Base-by-base conservation (phyloP, 2,113 vertebrate species). In the Castor canadensis region DNA sequence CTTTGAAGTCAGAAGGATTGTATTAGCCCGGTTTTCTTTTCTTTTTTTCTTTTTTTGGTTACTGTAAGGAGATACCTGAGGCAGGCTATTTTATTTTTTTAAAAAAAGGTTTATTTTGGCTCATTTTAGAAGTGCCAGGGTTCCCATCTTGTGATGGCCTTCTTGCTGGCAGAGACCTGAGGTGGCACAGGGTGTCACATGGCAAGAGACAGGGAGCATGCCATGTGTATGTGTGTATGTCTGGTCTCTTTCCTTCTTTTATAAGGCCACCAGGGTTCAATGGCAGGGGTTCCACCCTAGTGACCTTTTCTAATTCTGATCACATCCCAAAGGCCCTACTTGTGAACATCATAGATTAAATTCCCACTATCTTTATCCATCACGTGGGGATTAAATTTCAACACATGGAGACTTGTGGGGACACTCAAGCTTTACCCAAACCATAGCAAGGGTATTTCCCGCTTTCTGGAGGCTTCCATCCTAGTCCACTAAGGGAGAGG, bases 1-100 rank as follows among this genome's bases (percentile, higher is more conserved):
- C 86, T 94, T 94, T 89, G 62, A 92, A 93, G 43, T 95, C 22
- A 91, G 71, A 75, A 77, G 58, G 64, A 75, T 75, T 16, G 82
- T 76, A 5, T 45, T 20, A 58, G 28, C 58, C 30, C 35, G 19
- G 11, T 30, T 75, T 30, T 40, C 26, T 40, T 62, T 20, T 20
- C 6, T 62, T 69, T 35, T 26, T 49, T 89, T 52, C 9, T 43
- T 45, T 73, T 38, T 32, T 64, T 87, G 30, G 84, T 88, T 62
- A 72, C 45, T 88, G 43, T 52, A 58, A 43, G 47, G 38, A 79
- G 80, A 26, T 72, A 47, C 6, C 38, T 52, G 84, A 82, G n/a
- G 47, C 30, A 93, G 40, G 40, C 49, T 77, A 47, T 20, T 88
- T 81, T 81, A 62, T 62, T 11, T 58, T 67, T n/a, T n/a, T 30